Conservation (phyloP, 2,888 invertebrate species). For the Andrena praecox region DNA sequence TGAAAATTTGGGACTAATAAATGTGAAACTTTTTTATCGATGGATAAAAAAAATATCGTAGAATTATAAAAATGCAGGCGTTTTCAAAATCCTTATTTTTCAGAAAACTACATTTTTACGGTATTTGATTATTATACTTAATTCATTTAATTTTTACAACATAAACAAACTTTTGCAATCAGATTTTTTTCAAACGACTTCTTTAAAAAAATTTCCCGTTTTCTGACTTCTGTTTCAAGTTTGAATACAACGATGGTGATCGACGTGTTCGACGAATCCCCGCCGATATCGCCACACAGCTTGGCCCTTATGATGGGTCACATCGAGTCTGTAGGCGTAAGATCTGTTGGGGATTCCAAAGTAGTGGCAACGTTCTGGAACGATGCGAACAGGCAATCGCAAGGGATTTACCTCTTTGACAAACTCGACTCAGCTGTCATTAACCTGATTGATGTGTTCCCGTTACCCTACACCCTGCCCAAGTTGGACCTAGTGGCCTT, state of each 20-base stretch:
- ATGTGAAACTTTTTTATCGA: too few species aligned
- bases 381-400: conserved; percentile 44
- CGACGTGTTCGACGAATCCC: conserved; percentile 77
- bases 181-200: too few species aligned
- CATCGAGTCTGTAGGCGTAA: conserved; percentile 38
- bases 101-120: too few species aligned
- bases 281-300: conserved; percentile 87
- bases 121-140: too few species aligned
- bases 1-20: too few species aligned
- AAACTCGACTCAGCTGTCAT: conserved; percentile 65
- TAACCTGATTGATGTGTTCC: conserved; percentile 71
- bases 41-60: too few species aligned
- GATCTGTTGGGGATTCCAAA: conserved; percentile 53
- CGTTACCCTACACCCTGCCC: conserved; percentile 67
- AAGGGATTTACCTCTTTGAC: conserved; percentile 71
- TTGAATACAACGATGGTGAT: conserved; percentile 55
- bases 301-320: conserved; percentile 84
- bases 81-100: too few species aligned
- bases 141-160: too few species aligned
- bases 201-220: neutral
- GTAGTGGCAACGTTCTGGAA: conserved; percentile 62
- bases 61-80: too few species aligned
- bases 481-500: conserved; percentile 77
- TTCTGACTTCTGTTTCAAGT: conserved; percentile 55
- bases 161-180: too few species aligned